Base-by-base conservation (phyloP, 2,113 vertebrate genomes). In the Notiomystis cincta region DNA sequence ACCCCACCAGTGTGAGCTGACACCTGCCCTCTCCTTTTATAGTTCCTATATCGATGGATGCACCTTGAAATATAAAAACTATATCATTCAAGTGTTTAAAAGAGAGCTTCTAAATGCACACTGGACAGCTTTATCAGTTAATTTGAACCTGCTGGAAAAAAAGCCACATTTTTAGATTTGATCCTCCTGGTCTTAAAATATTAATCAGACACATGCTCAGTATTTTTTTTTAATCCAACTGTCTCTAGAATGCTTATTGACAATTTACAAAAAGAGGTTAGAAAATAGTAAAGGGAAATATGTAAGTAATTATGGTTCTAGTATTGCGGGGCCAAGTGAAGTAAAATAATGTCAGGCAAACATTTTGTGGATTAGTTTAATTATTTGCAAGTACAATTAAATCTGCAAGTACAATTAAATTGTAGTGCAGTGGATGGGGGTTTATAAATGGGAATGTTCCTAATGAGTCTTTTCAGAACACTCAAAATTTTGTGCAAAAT, bases 171-270 rank as follows among this genome's bases (percentile, higher is more conserved):
- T 97, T 97, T 96, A 96, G 70, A 96, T 97, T 97, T 97, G 93
- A 98, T 98, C 95, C 89, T 96, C 88, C 95, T 83, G 82, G 95
- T 97, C 97, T 98, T 98, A 96, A 98, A 98, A 98, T 98, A 98
- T 98, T 98, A 98, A 98, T 98, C 95, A 96, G 96, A 97, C 97
- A 98, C 97, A 97, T 97, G 97, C 96, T 98, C 5, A 0, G 19
- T 67, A 12, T 72, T 93, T 97, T 91, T 93, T 97, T 95, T 97
- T 83, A 91, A 98, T 97, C 96, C 95, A 98, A 93, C 94, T 97
- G 94, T 96, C 97, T 97, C 94, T 92, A 96, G 95, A 97, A 98
- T 93, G 90, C 97, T 97, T 98, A 97, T 94, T 98, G 98, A 97
- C 96, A 97, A 96, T 97, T 97, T 97, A 96, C 86, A 96, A 96